Evolutionary conservation across 2,888 invertebrate species (phyloP), one percentile per base, ranked within the genome.

Genomic region (Morpho deidamia): DNA sequence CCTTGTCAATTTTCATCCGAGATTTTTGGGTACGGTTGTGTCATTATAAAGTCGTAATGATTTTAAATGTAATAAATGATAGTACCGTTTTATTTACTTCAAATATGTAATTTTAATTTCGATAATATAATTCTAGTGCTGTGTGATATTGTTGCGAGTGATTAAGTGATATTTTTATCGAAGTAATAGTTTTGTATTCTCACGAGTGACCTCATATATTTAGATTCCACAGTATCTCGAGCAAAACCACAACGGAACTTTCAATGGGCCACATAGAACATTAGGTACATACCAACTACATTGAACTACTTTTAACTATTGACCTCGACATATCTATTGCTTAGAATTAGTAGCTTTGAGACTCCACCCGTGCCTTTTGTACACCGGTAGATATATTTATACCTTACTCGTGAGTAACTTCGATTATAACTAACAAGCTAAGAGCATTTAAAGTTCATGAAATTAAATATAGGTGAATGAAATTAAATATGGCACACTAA

Each of bases 181-280:
- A 40, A 40, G 10, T 35, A 8, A 7, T n/a, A 33, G 48, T 48
- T 49, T 42, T 34, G 11, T 50, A 47, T 14, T 47, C 50, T 44
- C 44, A 41, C 37, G 47, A 69, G 74, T 80, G 81, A 81, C 66
- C 77, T 81, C 81, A 77, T 62, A 67, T 69, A 67, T 70, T 73
- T 66, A 63, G 60, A 59, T 62, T 48, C 12, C 7, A 33, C 12
- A 23, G 5, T 38, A 38, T 23, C 4, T 46, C 7, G 11, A 40
- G 38, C n/a, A 9, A 40, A n/a, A n/a, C 32, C 34, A 33, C 50
- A 47, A 44, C 44, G 14, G 43, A 51, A 12, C 39, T 45, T 53
- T 47, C 11, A 47, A 44, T 32, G 38, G n/a, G 10, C n/a, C 45
- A 8, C 14, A 37, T 23, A 46, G 45, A 14, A 38, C 11, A 11